Conservation (phyloP, 2,888 invertebrate species). For the Teinopalpus imperialis region DNA sequence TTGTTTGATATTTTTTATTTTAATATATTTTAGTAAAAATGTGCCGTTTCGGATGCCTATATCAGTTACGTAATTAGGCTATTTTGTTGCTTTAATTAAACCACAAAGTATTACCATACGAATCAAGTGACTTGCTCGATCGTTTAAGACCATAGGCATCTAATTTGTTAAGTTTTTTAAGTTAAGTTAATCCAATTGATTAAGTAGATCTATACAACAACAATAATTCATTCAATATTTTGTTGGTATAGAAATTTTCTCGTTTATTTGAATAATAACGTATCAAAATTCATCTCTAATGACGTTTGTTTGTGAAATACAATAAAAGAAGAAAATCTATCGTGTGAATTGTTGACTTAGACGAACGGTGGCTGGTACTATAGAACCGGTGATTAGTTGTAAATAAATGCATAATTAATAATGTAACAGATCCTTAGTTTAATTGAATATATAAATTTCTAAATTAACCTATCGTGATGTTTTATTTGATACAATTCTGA, state of each 20-base stretch:
- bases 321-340: no score
- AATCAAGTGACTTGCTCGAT: not conserved
- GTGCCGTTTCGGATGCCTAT: conserved; percentile 4
- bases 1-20: no score
- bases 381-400: conserved; percentile 55
- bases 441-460: conserved; percentile 65
- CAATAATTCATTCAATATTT: no score
- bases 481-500: no score
- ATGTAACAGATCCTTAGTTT: conserved; percentile 59
- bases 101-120: not conserved
- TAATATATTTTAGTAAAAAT: conserved; percentile 5
- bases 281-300: no score
- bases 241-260: no score
- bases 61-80: not conserved
- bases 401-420: conserved; percentile 57
- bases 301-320: no score
- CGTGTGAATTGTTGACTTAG: no score
- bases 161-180: no score
- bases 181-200: no score
- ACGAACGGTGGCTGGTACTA: no score
- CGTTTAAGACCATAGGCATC: not conserved
- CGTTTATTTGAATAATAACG: no score
- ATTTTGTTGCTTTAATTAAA: not conserved
- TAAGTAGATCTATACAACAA: not conserved
- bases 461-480: conserved; percentile 33